phyloP scores from a whole-genome alignment of 2,113 vertebrate species.

The Podilymbus podiceps region DNA sequence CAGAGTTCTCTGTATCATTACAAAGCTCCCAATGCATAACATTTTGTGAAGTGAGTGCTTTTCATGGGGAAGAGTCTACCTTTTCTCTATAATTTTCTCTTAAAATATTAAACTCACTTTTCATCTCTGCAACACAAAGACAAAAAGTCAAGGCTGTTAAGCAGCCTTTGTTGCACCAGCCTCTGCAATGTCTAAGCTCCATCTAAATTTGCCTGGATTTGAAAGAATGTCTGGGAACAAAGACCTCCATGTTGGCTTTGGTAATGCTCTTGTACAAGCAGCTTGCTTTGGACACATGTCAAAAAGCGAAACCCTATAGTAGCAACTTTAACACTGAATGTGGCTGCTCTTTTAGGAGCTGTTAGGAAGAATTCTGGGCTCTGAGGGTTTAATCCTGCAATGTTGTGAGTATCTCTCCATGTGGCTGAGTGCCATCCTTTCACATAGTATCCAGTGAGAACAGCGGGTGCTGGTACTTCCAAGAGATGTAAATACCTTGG shows the following conservation, averaged over 20 bases:
- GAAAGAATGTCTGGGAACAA: slow-evolving; percentile 18
- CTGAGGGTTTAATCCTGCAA: background rate
- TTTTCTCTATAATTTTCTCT: background rate
- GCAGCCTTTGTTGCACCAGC: background rate
- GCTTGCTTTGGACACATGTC: background rate
- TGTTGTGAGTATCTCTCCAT: background rate
- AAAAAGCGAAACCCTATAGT: background rate
- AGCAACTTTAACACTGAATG: background rate
- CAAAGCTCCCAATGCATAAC: background rate
- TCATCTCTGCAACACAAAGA: background rate
- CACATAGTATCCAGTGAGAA: background rate
- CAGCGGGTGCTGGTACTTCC: background rate
- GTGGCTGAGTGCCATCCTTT: background rate
- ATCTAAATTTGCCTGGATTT: background rate
- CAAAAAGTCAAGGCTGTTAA: background rate
- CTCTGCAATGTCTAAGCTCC: background rate
- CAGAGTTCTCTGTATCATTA: slow-evolving; percentile 40
- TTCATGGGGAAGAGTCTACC: background rate
- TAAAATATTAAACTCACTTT: slow-evolving; percentile 5
- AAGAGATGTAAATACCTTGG: slow-evolving; percentile 1
- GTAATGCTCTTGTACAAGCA: background rate
- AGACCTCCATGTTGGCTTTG: slow-evolving; percentile 11
- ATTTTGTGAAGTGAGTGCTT: slow-evolving; percentile 28
- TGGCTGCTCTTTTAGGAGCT: background rate
- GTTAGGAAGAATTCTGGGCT: background rate